phyloP scores from a whole-genome alignment of 2,113 vertebrate genomes.

The Neolamprologus tretocephalus region DNA sequence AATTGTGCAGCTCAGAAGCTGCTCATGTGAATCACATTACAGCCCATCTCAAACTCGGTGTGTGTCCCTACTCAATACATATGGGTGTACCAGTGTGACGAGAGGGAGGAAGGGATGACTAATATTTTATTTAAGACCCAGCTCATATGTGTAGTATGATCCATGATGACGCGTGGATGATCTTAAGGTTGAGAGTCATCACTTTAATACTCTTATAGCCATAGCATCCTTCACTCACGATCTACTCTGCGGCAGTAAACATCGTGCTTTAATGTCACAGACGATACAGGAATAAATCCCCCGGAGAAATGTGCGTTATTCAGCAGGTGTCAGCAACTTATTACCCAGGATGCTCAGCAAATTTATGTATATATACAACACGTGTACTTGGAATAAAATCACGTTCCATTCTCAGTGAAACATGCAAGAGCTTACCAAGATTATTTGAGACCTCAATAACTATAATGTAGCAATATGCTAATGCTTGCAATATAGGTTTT shows the following conservation, averaged over 20 bases:
- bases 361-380: background rate
- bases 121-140: background rate
- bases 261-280: background rate
- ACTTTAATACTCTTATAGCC: background rate
- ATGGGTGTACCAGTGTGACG: background rate
- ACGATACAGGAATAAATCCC: background rate
- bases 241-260: background rate
- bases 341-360: background rate
- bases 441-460: background rate
- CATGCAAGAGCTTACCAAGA: background rate
- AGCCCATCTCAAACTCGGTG: background rate
- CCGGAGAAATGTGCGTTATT: background rate
- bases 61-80: background rate
- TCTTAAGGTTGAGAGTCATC: background rate
- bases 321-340: background rate
- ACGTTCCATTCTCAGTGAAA: background rate
- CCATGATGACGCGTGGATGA: background rate
- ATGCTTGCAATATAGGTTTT: background rate
- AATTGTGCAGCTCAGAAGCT: background rate
- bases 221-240: conserved; percentile 1
- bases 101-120: background rate
- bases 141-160: background rate
- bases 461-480: background rate
- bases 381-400: background rate
- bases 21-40: background rate